Percentiles rank a stretch among this genome's conserved stretches.
phyloP scores from a whole-genome alignment of 2,888 invertebrate species.

The Calameuta filiformis region DNA sequence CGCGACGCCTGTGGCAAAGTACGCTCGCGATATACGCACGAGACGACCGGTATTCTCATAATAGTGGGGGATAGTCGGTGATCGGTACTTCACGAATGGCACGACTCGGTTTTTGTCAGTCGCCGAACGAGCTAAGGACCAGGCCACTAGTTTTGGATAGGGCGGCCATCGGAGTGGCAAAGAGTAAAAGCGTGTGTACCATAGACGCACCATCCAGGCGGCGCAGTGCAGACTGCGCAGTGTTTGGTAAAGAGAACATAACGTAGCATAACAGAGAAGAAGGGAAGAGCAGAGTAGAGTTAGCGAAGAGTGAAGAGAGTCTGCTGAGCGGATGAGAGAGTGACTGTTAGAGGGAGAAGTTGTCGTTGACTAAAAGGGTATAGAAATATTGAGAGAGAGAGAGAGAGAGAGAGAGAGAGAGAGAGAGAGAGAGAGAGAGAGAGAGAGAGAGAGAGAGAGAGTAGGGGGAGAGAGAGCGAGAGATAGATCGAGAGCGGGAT shows the following conservation, averaged over 20 bases:
- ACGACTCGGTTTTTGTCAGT: not conserved
- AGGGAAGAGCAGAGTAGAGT: conserved; percentile 26
- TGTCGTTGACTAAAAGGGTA: conserved; percentile 1
- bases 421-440: conserved; percentile 2
- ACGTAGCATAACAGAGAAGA: not conserved
- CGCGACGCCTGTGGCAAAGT: not conserved
- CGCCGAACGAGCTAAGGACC: conserved; percentile 22
- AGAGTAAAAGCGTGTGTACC: not conserved
- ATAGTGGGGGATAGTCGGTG: not conserved
- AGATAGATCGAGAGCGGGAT: not conserved
- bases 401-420: not conserved
- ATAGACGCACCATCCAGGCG: not conserved
- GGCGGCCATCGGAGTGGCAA: not conserved
- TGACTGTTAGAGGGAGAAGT: conserved; percentile 8
- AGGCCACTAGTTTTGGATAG: conserved; percentile 3
- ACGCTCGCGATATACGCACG: not conserved
- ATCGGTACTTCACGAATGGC: not conserved
- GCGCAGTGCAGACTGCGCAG: not conserved
- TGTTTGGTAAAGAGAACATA: conserved; percentile 8
- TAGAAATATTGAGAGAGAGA: conserved; percentile 7
- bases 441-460: conserved; percentile 8
- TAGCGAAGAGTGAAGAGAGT: conserved; percentile 14
- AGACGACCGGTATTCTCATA: not conserved
- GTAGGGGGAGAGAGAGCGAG: conserved; percentile 7
- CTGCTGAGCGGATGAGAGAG: not conserved